A percentile compares a stretch with the other conserved stretches of the same genome.
These are phyloP conservation scores for Microplitis mediator DNA, from an alignment of 1,140 invertebrate species.

Conservation along the genomic window DNA sequence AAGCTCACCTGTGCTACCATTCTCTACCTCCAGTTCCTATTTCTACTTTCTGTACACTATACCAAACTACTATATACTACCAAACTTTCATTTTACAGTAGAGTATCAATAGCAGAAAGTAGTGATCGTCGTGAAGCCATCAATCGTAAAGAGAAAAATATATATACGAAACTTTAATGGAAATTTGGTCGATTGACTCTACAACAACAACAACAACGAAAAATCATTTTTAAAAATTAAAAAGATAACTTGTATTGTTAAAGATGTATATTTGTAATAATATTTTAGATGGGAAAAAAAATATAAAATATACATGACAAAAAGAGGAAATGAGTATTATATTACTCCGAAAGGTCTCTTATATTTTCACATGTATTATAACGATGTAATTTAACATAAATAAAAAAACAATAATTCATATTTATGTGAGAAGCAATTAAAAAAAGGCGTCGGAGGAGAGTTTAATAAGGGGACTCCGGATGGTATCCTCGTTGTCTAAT, in stretches of 20 bases:
- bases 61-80: too few species aligned
- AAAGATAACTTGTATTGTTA: too few species aligned
- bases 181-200: background rate
- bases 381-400: background rate
- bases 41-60: too few species aligned
- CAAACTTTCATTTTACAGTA: too few species aligned
- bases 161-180: background rate
- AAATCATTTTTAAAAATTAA: too few species aligned
- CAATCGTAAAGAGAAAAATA: background rate
- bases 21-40: background rate
- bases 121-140: background rate
- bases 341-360: background rate
- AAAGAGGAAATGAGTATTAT: too few species aligned
- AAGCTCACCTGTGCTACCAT: background rate
- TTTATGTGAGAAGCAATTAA: conserved; percentile 34
- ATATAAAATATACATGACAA: too few species aligned
- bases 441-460: conserved; percentile 24
- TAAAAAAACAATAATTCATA: conserved; percentile 22
- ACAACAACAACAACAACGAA: too few species aligned
- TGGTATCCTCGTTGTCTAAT: conserved; percentile 29
- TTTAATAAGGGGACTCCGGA: conserved; percentile 34
- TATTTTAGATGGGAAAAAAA: too few species aligned
- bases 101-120: background rate
- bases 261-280: too few species aligned
- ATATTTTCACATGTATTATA: background rate